A percentile compares a stretch with the other conserved stretches of the same genome.
phyloP scores from a whole-genome alignment of 2,888 invertebrate species.

The Tiphia femorata region DNA sequence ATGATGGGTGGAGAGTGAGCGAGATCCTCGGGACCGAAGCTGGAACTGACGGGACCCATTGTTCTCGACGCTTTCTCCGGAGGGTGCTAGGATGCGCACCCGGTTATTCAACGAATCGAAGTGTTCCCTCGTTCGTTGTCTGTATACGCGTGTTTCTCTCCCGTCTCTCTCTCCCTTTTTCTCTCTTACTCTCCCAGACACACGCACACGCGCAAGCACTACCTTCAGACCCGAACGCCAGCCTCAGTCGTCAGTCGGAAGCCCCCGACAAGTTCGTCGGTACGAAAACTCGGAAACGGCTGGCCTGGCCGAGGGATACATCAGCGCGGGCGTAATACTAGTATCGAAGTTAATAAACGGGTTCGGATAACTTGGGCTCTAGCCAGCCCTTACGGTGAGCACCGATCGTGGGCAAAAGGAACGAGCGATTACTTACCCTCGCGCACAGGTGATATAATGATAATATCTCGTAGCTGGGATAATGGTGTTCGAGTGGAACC shows the following conservation, averaged over 20 bases:
- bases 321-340: constrained; percentile 17
- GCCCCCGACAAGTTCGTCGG: neutral
- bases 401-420: constrained; percentile 4
- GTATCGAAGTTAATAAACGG: constrained; percentile 20
- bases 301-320: no score
- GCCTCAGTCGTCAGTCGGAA: neutral
- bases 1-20: constrained; percentile 18
- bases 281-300: neutral
- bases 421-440: constrained; percentile 16
- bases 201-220: neutral
- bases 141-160: no score
- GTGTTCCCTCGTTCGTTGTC: constrained; percentile 7
- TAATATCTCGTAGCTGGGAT: constrained; percentile 33
- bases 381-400: constrained; percentile 14
- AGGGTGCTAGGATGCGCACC: constrained; percentile 13
- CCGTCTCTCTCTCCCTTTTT: neutral
- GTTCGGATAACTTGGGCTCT: constrained; percentile 8
- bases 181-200: neutral
- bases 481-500: constrained; percentile 23
- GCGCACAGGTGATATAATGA: constrained; percentile 30
- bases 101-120: constrained; percentile 16
- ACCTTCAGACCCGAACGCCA: neutral
- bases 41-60: constrained; percentile 50
- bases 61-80: constrained; percentile 35
- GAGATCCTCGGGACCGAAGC: constrained; percentile 18